Base-by-base conservation (phyloP, 2,113 vertebrate genomes). In the Chaetura pelagica region DNA sequence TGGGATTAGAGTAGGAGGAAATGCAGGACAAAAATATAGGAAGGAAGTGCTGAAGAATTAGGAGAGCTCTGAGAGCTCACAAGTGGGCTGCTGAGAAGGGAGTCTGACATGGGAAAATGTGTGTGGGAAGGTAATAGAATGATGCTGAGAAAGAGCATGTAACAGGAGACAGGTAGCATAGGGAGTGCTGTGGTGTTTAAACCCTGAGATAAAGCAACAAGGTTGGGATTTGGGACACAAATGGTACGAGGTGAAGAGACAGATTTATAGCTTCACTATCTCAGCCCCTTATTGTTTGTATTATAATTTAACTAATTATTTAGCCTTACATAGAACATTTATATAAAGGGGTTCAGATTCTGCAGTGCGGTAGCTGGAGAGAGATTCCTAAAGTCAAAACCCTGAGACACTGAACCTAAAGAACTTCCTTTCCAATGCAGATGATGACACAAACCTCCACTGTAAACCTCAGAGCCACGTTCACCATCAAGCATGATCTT, bases 41-140 rank as follows among this genome's bases (percentile, higher is more conserved):
- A 67, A 96, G 94, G 94, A 97, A 96, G 40, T 89, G 86, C 69
- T 81, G 44, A n/a, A 95, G 80, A 89, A 64, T 5, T 38, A 92
- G 61, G 72, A 38, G 57, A 92, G 61, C 38, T 92, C 73, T 83
- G 63, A 42, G 35, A 34, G 29, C 48, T 86, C 29, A 3, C 57
- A 55, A 75, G 83, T 72, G 76, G 48, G 83, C 68, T 72, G 68
- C 40, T 24, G 73, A 93, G 64, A 59, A 81, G 49, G 93, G 94
- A 89, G 73, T 12, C 52, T 6, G 44, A 59, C 34, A 58, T 77
- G 88, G 88, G 75, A 92, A 92, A 90, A 57, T 32, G 6, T 89
- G 86, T 38, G 94, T 92, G 89, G 93, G 95, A 89, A 80, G 72
- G 26, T 21, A 55, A 8, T 84, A 86, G 86, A 89, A 93, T 49